phyloP scores from a whole-genome alignment of 1,140 invertebrate genomes.

The Melanaphis sacchari region DNA sequence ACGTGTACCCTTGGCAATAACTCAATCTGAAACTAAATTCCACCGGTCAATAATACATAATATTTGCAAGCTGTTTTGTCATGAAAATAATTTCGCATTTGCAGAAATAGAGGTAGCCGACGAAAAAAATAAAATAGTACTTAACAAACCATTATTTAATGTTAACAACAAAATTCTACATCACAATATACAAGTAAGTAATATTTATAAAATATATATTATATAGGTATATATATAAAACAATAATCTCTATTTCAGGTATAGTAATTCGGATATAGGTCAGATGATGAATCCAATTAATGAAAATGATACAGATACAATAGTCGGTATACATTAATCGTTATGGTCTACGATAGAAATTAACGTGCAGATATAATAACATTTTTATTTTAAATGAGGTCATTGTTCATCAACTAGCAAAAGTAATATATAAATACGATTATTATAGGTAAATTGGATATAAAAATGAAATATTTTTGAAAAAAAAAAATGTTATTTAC shows the following conservation, averaged over 20 bases:
- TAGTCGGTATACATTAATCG: background rate
- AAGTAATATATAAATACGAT: background rate
- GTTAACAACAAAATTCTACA: background rate
- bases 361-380: background rate
- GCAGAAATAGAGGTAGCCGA: background rate
- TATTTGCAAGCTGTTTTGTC: background rate
- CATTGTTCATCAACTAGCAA: background rate
- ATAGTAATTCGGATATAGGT: background rate
- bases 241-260: background rate
- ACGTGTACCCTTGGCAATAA: too few relatives aligned
- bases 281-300: background rate
- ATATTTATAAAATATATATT: background rate
- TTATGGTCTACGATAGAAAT: background rate
- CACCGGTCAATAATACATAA: background rate
- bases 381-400: background rate
- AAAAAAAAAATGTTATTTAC: background rate
- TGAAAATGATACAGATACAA: background rate
- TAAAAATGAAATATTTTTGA: background rate
- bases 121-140: background rate
- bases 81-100: background rate
- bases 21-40: too few relatives aligned
- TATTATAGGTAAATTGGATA: background rate
- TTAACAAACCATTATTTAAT: conserved; percentile 7
- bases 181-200: background rate
- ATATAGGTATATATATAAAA: background rate